Evolutionary conservation across 2,797 vertebrate genomes (phyloP).

Genomic region (Trichosurus vulpecula): DNA sequence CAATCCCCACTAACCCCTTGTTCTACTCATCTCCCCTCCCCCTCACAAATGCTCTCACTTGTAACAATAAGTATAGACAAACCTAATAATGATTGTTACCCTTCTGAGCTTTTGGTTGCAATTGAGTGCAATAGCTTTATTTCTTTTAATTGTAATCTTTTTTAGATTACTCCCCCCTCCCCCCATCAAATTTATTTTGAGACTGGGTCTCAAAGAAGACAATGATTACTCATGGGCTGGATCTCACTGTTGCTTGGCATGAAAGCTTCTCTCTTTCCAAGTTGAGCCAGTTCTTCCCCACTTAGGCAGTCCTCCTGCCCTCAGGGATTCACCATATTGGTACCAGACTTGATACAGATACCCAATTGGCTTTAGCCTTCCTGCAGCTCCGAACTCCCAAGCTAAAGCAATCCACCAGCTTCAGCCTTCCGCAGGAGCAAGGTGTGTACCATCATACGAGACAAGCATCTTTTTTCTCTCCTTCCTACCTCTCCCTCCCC

Average conservation of each 20-base stretch:
- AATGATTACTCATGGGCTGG: neutral
- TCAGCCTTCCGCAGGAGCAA: neutral
- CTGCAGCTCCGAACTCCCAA: neutral
- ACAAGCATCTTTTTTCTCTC: neutral
- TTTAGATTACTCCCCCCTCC: neutral
- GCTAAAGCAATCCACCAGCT: neutral
- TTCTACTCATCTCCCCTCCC: neutral
- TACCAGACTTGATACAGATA: neutral
- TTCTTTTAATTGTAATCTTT: neutral
- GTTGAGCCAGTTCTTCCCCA: neutral
- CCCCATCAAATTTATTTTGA: neutral
- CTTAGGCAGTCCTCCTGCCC: neutral
- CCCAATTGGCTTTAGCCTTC: neutral
- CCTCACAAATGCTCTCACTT: too few relatives aligned
- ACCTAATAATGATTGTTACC: too few relatives aligned
- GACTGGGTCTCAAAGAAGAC: neutral
- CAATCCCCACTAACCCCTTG: neutral
- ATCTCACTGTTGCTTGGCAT: neutral
- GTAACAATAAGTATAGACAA: too few relatives aligned
- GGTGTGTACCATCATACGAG: neutral
- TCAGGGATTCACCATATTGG: neutral
- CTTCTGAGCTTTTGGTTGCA: neutral
- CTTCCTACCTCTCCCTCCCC: neutral
- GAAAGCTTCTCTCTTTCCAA: neutral
- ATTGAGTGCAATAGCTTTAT: neutral